Conservation (phyloP, 2,888 invertebrate species). For the Cataglyphis altisquamis region DNA sequence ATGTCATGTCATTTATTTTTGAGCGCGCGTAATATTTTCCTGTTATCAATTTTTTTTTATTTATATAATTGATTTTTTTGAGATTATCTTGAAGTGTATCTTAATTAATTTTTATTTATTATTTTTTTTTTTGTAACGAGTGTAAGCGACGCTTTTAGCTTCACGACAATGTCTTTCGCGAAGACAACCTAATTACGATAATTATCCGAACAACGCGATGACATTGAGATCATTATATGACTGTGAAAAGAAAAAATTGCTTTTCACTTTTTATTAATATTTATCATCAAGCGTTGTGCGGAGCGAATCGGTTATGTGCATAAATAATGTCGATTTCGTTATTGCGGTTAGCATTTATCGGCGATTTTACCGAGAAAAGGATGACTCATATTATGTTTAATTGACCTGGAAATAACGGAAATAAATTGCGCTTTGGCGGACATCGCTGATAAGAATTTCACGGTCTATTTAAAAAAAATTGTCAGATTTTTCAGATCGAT, state of each 20-base stretch:
- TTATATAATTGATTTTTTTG: background rate
- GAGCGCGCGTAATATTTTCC: background rate
- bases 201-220: slow-evolving; percentile 4
- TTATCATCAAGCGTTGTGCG: background rate
- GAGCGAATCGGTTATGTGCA: background rate
- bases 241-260: background rate
- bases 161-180: background rate
- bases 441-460: background rate
- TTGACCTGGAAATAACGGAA: background rate
- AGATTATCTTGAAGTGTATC: background rate
- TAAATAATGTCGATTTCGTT: background rate
- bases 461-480: background rate
- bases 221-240: slow-evolving; percentile 1
- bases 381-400: background rate
- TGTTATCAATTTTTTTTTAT: background rate
- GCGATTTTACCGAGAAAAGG: background rate
- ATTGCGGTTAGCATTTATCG: background rate
- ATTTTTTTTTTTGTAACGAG: background rate
- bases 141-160: background rate
- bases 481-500: background rate
- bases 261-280: slow-evolving; percentile 21
- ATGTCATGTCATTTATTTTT: background rate
- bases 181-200: background rate
- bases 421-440: background rate
- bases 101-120: background rate